A percentile compares a stretch with the other conserved stretches of the same genome.
These are phyloP conservation scores for Drosophila ficusphila DNA, from an alignment of 1,140 invertebrate species.

Conservation along the genomic window DNA sequence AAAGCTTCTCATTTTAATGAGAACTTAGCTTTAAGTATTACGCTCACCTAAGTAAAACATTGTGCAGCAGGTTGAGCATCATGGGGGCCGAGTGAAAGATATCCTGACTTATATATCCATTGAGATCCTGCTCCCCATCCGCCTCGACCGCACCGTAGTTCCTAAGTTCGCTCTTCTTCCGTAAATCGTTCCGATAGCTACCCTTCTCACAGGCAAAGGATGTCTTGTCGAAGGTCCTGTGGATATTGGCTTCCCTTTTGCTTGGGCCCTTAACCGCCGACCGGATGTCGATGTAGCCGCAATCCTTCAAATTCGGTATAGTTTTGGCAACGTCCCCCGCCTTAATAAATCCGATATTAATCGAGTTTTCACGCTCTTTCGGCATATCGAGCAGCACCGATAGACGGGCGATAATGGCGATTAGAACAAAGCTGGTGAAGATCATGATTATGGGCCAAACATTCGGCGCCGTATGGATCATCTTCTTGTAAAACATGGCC, in stretches of 20 bases:
- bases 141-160: constrained; percentile 55
- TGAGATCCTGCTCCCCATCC: constrained; percentile 1
- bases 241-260: background rate
- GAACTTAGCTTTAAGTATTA: too few relatives aligned
- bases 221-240: constrained; percentile 9
- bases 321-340: background rate
- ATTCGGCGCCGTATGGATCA: constrained; percentile 69
- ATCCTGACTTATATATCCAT: constrained; percentile 56
- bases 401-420: constrained; percentile 46
- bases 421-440: constrained; percentile 53
- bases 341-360: constrained; percentile 36
- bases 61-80: constrained; percentile 68
- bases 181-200: constrained; percentile 24
- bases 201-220: constrained; percentile 50
- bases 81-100: constrained; percentile 70
- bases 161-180: background rate
- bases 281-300: constrained; percentile 54
- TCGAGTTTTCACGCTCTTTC: constrained; percentile 20
- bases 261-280: background rate
- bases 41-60: constrained; percentile 52
- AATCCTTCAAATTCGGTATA: constrained; percentile 44
- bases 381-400: constrained; percentile 39
- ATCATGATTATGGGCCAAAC: constrained; percentile 70
- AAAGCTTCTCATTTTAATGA: too few relatives aligned
- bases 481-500: constrained; percentile 75